phyloP scores from a whole-genome alignment of 2,888 invertebrate species.

The Meteorus colon region DNA sequence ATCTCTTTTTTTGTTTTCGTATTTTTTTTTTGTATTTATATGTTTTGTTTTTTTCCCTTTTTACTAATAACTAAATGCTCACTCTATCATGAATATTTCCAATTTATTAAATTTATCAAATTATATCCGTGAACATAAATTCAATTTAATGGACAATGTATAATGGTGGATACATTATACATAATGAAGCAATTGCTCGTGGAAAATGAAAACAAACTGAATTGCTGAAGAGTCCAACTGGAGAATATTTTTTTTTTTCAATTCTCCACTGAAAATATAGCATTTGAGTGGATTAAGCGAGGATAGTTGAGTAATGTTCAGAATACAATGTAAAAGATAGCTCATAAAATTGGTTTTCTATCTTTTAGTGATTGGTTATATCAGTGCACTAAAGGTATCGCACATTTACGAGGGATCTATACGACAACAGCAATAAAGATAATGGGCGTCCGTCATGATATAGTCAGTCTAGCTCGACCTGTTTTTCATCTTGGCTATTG shows the following conservation, averaged over 20 bases:
- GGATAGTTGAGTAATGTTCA: background rate
- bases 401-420: constrained; percentile 11
- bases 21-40: background rate
- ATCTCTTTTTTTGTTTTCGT: background rate
- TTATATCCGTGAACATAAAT: too few relatives aligned
- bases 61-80: too few relatives aligned
- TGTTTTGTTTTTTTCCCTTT: background rate
- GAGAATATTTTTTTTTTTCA: too few relatives aligned
- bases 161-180: too few relatives aligned
- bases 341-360: constrained; percentile 14
- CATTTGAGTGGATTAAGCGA: background rate
- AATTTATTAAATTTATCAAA: too few relatives aligned
- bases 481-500: constrained; percentile 27
- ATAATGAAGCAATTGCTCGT: too few relatives aligned
- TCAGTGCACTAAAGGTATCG: background rate
- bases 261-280: background rate
- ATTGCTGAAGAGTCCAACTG: background rate
- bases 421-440: constrained; percentile 32
- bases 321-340: background rate
- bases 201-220: too few relatives aligned
- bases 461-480: constrained; percentile 13
- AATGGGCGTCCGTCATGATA: constrained; percentile 23
- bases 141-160: too few relatives aligned
- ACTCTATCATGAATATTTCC: too few relatives aligned
- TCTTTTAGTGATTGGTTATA: constrained; percentile 15